Evolutionary conservation across 2,888 invertebrate genomes (phyloP).

Genomic region (Mythimna impura): DNA sequence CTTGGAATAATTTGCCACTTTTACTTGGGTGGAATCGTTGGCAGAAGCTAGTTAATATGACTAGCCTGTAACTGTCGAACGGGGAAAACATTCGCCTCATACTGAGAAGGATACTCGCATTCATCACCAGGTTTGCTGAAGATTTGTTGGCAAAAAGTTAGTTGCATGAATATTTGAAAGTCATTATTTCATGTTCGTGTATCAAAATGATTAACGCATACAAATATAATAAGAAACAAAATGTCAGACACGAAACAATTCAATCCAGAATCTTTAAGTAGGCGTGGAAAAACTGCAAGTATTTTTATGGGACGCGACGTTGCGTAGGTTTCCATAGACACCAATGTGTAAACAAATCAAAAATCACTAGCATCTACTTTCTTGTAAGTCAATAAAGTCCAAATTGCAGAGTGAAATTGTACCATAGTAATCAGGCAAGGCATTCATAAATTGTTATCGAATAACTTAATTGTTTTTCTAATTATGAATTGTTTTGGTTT

Average conservation of each 20-base stretch:
- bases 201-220: not conserved
- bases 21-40: too few relatives aligned
- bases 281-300: constrained; percentile 43
- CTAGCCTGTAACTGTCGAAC: too few relatives aligned
- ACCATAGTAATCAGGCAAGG: not conserved
- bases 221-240: constrained; percentile 2
- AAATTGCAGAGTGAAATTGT: constrained; percentile 31
- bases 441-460: constrained; percentile 12
- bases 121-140: too few relatives aligned
- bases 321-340: constrained; percentile 69
- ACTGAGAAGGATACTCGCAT: too few relatives aligned
- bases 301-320: constrained; percentile 62
- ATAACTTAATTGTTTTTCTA: constrained; percentile 22
- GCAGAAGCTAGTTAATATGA: too few relatives aligned
- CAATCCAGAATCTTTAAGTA: not conserved
- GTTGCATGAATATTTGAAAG: too few relatives aligned
- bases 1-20: too few relatives aligned
- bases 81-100: too few relatives aligned
- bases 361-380: constrained; percentile 32
- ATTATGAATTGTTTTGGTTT: constrained; percentile 43
- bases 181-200: not conserved
- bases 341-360: constrained; percentile 66
- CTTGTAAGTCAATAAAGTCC: constrained; percentile 15
- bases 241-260: constrained; percentile 7
- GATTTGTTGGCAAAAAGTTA: too few relatives aligned